Percentiles rank a stretch among this genome's conserved stretches.
These are phyloP conservation scores for Yoshiicerus persimilis DNA, from an alignment of 1,140 invertebrate species.

Conservation along the genomic window DNA sequence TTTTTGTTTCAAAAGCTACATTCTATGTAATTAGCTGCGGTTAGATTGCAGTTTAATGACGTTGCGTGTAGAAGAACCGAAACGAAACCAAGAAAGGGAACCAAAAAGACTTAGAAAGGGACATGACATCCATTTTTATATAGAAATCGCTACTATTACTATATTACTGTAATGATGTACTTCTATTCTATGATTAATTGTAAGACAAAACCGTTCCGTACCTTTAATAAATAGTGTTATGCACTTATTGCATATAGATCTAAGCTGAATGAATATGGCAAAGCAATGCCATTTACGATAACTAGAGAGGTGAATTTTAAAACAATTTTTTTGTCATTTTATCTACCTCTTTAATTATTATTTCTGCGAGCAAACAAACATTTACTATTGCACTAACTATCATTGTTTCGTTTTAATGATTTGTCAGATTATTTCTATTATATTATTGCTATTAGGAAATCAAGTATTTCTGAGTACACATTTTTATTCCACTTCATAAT, in stretches of 20 bases:
- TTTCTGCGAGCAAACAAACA: neutral
- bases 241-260: neutral
- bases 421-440: neutral
- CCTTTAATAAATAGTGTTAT: neutral
- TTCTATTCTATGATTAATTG: neutral
- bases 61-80: neutral
- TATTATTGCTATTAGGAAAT: too few relatives aligned
- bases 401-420: neutral
- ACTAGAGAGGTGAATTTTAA: neutral
- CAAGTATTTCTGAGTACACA: neutral
- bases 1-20: neutral
- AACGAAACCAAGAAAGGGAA: slow-evolving; percentile 19
- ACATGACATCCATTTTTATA: slow-evolving; percentile 35
- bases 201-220: neutral
- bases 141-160: slow-evolving; percentile 18
- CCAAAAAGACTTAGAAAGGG: slow-evolving; percentile 24
- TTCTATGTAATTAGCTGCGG: neutral
- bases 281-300: neutral
- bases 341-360: neutral
- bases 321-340: neutral
- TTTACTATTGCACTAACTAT: too few relatives aligned
- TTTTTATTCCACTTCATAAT: neutral
- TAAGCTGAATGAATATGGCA: neutral
- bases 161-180: neutral
- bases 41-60: neutral